Evolutionary conservation across 2,797 vertebrate genomes (phyloP).

Genomic region (Periparus ater): DNA sequence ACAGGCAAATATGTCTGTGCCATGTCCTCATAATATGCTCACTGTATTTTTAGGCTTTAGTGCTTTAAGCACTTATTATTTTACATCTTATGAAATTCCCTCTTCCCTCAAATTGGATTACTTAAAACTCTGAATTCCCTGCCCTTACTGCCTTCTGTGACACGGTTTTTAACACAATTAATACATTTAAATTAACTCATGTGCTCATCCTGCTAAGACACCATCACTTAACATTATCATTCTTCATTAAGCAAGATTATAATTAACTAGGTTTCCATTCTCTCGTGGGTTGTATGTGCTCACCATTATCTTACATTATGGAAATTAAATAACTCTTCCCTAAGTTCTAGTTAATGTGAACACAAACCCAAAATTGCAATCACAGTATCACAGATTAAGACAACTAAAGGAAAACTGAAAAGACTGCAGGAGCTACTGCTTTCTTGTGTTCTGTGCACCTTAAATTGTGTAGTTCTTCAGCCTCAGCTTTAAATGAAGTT

Average conservation of each 20-base stretch:
- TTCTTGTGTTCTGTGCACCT: background rate
- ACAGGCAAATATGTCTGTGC: background rate
- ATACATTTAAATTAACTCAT: constrained; percentile 33
- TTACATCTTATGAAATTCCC: background rate
- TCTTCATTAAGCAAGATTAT: constrained; percentile 13
- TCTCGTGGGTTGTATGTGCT: constrained; percentile 7
- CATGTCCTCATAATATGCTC: background rate
- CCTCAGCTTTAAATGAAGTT: background rate
- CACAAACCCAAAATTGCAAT: background rate
- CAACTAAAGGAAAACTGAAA: background rate
- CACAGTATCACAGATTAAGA: background rate
- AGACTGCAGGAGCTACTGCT: background rate
- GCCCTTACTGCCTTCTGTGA: background rate
- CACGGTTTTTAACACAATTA: constrained; percentile 33
- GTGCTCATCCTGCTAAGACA: background rate
- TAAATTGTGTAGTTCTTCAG: background rate
- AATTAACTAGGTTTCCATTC: constrained; percentile 33
- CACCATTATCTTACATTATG: constrained; percentile 16
- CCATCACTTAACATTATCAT: constrained; percentile 13
- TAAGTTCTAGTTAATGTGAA: constrained; percentile 1
- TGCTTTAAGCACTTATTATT: constrained; percentile 5
- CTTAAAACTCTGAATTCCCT: constrained; percentile 48
- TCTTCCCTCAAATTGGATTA: constrained; percentile 18
- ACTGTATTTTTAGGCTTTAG: background rate
- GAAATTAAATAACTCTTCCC: constrained; percentile 31